Evolutionary conservation across 2,797 vertebrate species (phyloP).

Genomic region (Chaetophractus vellerosus): DNA sequence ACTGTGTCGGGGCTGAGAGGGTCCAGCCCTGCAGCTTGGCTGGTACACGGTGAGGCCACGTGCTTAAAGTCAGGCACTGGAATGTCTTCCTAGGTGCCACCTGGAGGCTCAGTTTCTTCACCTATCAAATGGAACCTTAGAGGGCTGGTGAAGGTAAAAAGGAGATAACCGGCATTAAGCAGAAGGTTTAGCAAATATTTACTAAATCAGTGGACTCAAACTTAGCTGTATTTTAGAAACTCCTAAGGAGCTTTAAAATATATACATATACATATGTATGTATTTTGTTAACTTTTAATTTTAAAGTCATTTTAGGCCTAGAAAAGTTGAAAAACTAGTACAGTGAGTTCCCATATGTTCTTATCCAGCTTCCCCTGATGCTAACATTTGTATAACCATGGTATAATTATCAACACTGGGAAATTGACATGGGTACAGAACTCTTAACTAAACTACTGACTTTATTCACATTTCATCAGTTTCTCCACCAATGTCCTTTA

Average conservation of each 20-base stretch:
- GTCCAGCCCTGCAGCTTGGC: no score
- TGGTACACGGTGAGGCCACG: not conserved
- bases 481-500: not conserved
- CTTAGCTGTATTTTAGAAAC: not conserved
- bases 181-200: not conserved
- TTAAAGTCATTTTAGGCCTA: conserved; percentile 38
- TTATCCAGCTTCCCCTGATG: not conserved
- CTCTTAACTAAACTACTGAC: not conserved
- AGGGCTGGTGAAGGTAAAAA: not conserved
- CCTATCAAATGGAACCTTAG: not conserved
- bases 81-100: not conserved
- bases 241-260: not conserved
- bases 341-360: not conserved
- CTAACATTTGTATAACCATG: not conserved
- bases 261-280: not conserved
- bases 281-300: not conserved
- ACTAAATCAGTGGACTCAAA: not conserved
- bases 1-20: not conserved
- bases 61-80: not conserved
- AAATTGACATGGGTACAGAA: not conserved
- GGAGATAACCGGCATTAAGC: not conserved
- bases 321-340: not conserved
- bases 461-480: not conserved
- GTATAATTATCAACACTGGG: conserved; percentile 6
- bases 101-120: not conserved